Base-by-base conservation (phyloP, 2,797 vertebrate genomes). In the Pangasius krempfi region DNA sequence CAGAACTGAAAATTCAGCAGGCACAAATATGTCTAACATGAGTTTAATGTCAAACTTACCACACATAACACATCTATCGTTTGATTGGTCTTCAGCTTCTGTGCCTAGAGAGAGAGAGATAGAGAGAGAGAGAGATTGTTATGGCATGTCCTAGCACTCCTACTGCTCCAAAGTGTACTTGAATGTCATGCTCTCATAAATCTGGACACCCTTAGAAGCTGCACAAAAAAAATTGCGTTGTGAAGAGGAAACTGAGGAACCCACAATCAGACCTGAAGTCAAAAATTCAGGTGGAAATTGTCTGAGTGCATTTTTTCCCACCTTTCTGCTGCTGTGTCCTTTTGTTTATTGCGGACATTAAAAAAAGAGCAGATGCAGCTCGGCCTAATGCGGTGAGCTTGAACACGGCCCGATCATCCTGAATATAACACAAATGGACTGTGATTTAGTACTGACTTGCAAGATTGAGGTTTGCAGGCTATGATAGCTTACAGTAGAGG, bases 31-130 rank as follows among this genome's bases (percentile, higher is more conserved):
- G 7, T 30, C 44, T 30, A 76, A n/a, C 73, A 54, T 7, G 27
- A 52, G 47, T 52, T 50, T 30, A 2, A 52, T 30, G n/a, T 56
- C 20, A 64, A 52, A 90, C 94, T 94, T 89, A 96, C 95, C 93
- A 95, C 94, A 75, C 96, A 96, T 52, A 96, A 78, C 87, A 94
- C 90, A 13, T 95, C 96, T 44, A 95, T 94, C 2, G 97, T 97
- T 20, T 96, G 94, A 90, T 99, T 99, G 78, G 97, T 96, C 95
- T 97, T 98, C 91, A 97, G 62, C 90, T 98, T 99, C 95, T 98
- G 98, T 88, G 97, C 97, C 98, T 99, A 91, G 79, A 94, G 86
- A 89, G 13, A 92, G 87, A 89, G 8, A 92, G 0, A 89, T 0
- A 87, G 13, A 92, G 78, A 94, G 87, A 89, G 13, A 92, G 87